phyloP scores from a whole-genome alignment of 2,113 vertebrate genomes.

The Neogobius melanostomus region DNA sequence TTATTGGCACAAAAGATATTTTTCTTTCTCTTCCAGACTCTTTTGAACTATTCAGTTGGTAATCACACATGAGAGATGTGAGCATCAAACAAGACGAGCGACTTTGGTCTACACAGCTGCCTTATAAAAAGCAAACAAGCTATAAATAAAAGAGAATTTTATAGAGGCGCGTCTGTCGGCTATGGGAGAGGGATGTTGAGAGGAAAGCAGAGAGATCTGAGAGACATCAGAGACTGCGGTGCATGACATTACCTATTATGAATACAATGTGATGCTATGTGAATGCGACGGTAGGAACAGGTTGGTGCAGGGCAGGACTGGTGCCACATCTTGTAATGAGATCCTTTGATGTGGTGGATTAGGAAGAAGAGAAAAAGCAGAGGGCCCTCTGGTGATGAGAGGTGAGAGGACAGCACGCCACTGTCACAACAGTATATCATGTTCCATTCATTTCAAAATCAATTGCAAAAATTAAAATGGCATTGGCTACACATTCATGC shows the following conservation, averaged over 20 bases:
- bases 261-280: constrained; percentile 74
- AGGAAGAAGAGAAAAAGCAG: constrained; percentile 59
- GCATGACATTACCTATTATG: constrained; percentile 71
- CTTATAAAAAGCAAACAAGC: constrained; percentile 80
- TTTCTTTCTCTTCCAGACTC: constrained; percentile 59
- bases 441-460: background rate
- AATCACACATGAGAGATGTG: constrained; percentile 75
- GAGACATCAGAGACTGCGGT: constrained; percentile 61
- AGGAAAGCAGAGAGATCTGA: constrained; percentile 38
- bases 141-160: constrained; percentile 82
- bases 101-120: constrained; percentile 72
- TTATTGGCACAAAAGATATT: constrained; percentile 49
- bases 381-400: constrained; percentile 58
- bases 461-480: background rate
- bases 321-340: constrained; percentile 75
- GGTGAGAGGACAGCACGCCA: constrained; percentile 58
- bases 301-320: constrained; percentile 64
- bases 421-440: constrained; percentile 7
- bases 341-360: constrained; percentile 82
- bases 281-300: constrained; percentile 71
- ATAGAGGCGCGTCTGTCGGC: constrained; percentile 76
- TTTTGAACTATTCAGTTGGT: constrained; percentile 67
- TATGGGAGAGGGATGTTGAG: constrained; percentile 37
- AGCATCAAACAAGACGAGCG: constrained; percentile 77
- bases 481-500: background rate